phyloP scores from a whole-genome alignment of 1,140 invertebrate genomes.

The Euwallacea similis region DNA sequence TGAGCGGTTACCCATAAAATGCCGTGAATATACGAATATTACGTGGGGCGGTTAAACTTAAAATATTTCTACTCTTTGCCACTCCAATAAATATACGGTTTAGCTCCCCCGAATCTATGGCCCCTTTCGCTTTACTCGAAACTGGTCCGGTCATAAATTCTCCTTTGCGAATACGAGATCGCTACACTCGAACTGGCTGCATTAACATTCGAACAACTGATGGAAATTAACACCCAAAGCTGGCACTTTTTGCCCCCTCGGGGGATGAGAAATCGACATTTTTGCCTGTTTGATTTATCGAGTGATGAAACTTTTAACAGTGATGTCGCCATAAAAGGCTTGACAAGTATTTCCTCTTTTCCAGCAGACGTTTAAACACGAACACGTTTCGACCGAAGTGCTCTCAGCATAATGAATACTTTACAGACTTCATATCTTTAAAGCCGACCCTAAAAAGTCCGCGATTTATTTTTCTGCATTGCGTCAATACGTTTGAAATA shows the following conservation, averaged over 20 bases:
- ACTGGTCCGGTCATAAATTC: constrained; percentile 5
- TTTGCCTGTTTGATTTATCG: neutral
- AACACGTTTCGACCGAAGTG: neutral
- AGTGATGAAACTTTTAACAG: neutral
- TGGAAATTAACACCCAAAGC: neutral
- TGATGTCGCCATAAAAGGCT: neutral
- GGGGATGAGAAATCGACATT: neutral
- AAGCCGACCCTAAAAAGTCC: neutral
- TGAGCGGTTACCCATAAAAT: constrained; percentile 1
- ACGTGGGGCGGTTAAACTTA: constrained; percentile 20
- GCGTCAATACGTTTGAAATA: too few species aligned
- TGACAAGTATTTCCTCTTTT: constrained; percentile 1
- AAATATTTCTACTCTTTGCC: constrained; percentile 20
- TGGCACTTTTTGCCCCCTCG: neutral
- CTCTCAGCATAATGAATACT: neutral
- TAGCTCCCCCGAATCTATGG: constrained; percentile 13
- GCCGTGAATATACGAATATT: constrained; percentile 20
- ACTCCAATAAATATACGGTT: constrained; percentile 16
- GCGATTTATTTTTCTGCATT: neutral
- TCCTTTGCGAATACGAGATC: neutral
- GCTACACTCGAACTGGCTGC: neutral
- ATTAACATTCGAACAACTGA: neutral
- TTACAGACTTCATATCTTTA: neutral
- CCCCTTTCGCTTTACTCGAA: neutral
- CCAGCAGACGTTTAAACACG: neutral